Percentiles rank a stretch among this genome's conserved stretches.
These are phyloP conservation scores for Tympanuchus pallidicinctus DNA, from an alignment of 2,113 vertebrate species.

Conservation along the genomic window DNA sequence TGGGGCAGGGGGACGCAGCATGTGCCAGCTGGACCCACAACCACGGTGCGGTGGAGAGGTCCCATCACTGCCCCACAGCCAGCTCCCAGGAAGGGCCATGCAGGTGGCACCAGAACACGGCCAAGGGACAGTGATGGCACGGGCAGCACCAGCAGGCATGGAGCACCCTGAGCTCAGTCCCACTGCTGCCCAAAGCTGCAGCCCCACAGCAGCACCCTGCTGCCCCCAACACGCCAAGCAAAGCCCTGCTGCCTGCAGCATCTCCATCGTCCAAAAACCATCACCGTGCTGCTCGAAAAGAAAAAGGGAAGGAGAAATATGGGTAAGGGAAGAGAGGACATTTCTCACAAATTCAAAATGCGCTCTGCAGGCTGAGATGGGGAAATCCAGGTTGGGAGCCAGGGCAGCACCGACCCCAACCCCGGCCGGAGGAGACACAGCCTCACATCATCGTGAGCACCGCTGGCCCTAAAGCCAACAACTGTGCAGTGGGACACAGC, in stretches of 20 bases:
- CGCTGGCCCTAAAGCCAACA: not conserved
- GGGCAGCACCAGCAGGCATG: not conserved
- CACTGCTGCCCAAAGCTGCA: not conserved
- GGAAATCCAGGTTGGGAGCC: not conserved
- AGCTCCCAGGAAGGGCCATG: not conserved
- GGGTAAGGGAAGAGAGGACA: not conserved
- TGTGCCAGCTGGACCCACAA: not conserved
- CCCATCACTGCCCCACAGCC: not conserved
- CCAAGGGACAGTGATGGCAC: not conserved
- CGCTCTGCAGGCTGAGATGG: fast-evolving
- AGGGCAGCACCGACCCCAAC: not conserved
- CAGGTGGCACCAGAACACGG: not conserved
- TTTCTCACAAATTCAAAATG: not conserved
- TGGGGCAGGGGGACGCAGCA: not conserved
- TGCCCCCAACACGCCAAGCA: not conserved
- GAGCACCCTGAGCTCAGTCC: not conserved
- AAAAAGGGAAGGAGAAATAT: not conserved
- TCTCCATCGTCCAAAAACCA: not conserved
- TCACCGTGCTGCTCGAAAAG: not conserved
- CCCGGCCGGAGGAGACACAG: not conserved
- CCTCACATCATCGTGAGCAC: not conserved
- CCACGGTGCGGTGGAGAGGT: fast-evolving
- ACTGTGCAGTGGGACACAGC: not conserved
- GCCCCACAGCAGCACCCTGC: not conserved
- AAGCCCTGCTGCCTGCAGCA: not conserved